Base-by-base conservation (phyloP, 2,797 vertebrate species). In the Alosa sapidissima region DNA sequence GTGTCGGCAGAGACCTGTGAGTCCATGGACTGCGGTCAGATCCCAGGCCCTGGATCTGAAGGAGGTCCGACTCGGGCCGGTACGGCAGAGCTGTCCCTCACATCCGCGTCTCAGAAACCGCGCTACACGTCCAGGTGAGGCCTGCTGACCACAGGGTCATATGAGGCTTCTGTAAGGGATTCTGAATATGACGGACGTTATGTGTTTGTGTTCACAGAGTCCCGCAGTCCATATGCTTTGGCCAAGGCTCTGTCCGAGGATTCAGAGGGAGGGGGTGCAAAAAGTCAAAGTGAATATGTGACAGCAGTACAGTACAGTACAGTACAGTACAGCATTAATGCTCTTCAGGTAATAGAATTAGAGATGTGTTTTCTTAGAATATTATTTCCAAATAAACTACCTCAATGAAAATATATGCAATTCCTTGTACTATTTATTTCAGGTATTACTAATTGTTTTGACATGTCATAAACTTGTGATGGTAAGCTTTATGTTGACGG, bases 191-290 rank as follows among this genome's bases (percentile, higher is more conserved):
- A 36, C 4, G 11, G 65, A 3, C 1, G 16, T 16, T 75, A 14
- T 75, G 11, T 36, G 13, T 68, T 28, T 84, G 81, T 90, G 72
- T 91, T 83, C 36, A n/a, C 88, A 97, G 96, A 88, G 93, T 97
- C 65, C 96, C 96, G 2, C n/a, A 92, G 28, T 92, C 92, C 0
- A 93, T 97, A 85, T 97, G 96, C 89, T 97, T 97, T 55, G 96
- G 96, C 83, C 95, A 96, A 75, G 95, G 96, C 72, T 95, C 96
- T 3, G 89, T 96, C 51, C 93, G 95, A 82, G 95, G 96, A 87
- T 97, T 97, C 88, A 93, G 92, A 94, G 94, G 94, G 51, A 85
- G 87, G 0, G 93, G 92, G 84, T 94, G 92, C 82, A 96, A 94
- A 87, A 97, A 95, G 90, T 95, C 87, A 94, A 82, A 81, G 3